Conservation (phyloP, 2,113 vertebrate genomes). For the Eupsittula cactorum region DNA sequence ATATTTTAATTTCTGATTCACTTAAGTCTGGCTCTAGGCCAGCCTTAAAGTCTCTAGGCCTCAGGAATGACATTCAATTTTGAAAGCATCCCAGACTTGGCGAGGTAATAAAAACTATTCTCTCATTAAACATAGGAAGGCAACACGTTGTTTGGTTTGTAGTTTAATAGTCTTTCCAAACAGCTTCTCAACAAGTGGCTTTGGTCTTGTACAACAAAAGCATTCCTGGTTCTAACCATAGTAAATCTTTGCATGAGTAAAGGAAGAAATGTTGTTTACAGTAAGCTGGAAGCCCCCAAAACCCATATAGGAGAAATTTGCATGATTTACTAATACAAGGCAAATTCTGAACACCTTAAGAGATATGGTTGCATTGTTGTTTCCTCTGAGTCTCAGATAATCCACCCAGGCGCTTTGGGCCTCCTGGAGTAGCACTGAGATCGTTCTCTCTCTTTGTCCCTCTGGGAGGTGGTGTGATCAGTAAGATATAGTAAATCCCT, state of each 20-base stretch:
- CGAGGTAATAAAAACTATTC: neutral
- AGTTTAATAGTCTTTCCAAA: neutral
- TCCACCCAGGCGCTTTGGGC: fast-evolving
- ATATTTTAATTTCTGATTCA: constrained; percentile 15
- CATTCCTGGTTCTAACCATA: neutral
- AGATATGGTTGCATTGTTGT: neutral
- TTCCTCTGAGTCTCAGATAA: neutral
- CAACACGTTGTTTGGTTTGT: neutral
- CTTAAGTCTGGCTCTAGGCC: neutral
- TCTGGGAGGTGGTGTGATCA: neutral
- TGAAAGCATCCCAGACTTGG: neutral
- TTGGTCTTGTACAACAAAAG: neutral
- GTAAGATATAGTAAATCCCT: neutral
- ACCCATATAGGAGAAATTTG: neutral
- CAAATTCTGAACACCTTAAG: neutral
- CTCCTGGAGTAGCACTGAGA: neutral
- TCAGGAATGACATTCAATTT: neutral
- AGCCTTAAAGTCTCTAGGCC: neutral
- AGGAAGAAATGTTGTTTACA: neutral
- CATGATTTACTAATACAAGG: neutral
- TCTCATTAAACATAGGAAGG: neutral
- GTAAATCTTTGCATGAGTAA: neutral
- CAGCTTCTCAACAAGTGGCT: neutral
- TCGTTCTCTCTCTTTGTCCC: no score
- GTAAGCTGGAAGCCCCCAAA: neutral